A percentile compares a stretch with the other conserved stretches of the same genome.
phyloP scores from a whole-genome alignment of 2,113 vertebrate genomes.

The Microtus richardsoni region DNA sequence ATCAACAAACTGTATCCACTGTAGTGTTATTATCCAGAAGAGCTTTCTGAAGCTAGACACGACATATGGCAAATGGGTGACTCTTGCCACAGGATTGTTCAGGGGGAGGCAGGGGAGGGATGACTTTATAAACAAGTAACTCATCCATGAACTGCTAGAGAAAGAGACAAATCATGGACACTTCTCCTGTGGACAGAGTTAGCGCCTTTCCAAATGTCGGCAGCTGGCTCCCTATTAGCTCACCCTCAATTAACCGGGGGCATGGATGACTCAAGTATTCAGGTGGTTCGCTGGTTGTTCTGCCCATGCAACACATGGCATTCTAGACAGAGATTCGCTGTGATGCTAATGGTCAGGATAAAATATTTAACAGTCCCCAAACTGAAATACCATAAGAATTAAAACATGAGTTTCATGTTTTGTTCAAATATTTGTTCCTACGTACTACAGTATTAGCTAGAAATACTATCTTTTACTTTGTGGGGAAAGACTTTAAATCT shows the following conservation, averaged over 20 bases:
- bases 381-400: not conserved
- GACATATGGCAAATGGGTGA: slow-evolving; percentile 4
- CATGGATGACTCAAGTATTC: not conserved
- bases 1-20: not conserved
- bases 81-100: not conserved
- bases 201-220: not conserved
- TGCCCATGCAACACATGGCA: not conserved
- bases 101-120: not conserved
- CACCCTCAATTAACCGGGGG: not conserved
- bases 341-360: not conserved
- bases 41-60: not conserved
- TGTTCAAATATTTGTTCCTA: not conserved
- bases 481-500: slow-evolving; percentile 17
- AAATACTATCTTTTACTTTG: slow-evolving; percentile 27
- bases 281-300: not conserved
- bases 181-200: not conserved
- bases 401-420: not conserved
- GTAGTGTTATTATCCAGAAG: not conserved
- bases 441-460: not conserved
- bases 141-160: slow-evolving; percentile 21
- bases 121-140: slow-evolving; percentile 9
- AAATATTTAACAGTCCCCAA: not conserved
- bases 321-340: not conserved
- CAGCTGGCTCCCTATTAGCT: not conserved
- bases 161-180: slow-evolving; percentile 18